These are phyloP conservation scores for Campoletis sonorensis DNA, from an alignment of 1,140 invertebrate species.

Conservation along the genomic window DNA sequence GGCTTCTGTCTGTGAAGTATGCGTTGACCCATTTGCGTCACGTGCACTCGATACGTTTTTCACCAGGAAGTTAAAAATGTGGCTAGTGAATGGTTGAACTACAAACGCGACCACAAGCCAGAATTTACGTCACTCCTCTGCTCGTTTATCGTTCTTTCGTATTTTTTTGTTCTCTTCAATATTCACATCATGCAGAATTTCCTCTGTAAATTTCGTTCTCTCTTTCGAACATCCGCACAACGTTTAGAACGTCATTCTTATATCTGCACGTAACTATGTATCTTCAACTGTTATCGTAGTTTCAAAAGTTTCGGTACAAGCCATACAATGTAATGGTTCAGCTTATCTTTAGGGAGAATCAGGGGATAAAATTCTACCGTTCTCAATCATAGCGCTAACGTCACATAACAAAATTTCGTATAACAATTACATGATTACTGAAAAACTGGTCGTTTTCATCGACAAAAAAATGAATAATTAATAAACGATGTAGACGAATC, in stretches of 20 bases:
- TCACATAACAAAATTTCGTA: too few species aligned
- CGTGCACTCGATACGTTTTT: conserved; percentile 39
- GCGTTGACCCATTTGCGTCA: conserved; percentile 33
- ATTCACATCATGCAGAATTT: conserved; percentile 9
- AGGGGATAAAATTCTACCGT: too few species aligned
- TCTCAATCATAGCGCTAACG: too few species aligned
- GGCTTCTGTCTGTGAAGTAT: conserved; percentile 12
- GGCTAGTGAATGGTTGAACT: conserved; percentile 28
- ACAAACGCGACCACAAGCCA: conserved; percentile 34
- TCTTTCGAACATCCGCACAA: neutral
- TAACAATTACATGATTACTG: too few species aligned
- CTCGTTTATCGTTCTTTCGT: neutral
- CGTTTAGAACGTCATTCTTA: neutral
- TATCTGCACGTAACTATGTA: neutral
- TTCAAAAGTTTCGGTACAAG: too few species aligned
- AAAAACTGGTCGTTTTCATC: too few species aligned
- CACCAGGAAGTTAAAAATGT: conserved; percentile 40
- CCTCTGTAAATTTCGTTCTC: neutral
- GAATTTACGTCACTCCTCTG: neutral
- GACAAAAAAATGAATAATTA: too few species aligned
- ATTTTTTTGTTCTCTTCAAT: conserved; percentile 21
- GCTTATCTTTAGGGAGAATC: too few species aligned
- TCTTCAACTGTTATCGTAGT: neutral
- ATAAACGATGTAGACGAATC: too few species aligned
- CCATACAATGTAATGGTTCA: too few species aligned